These are phyloP conservation scores for Trachops cirrhosus DNA, from an alignment of 2,797 vertebrate genomes.

Conservation along the genomic window DNA sequence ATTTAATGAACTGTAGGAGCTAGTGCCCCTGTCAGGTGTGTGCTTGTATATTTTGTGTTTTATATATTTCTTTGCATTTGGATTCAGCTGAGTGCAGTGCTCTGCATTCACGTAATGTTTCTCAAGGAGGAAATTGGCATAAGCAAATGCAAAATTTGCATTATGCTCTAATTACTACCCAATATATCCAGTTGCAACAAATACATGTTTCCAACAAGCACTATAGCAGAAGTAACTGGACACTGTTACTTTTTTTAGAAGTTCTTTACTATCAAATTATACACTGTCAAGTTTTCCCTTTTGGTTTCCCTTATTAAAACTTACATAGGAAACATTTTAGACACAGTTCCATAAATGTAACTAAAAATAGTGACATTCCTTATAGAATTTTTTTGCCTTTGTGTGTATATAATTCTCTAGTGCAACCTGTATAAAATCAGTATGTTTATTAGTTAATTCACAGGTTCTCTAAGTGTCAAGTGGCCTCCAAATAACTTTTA, in stretches of 20 bases:
- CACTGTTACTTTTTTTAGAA: neutral
- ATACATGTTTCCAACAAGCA: neutral
- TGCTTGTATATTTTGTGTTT: neutral
- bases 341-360: neutral
- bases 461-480: neutral
- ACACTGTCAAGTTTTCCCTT: neutral
- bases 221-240: neutral
- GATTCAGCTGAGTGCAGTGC: neutral
- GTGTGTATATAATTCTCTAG: neutral
- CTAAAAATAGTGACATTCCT: neutral
- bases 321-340: neutral
- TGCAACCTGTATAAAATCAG: neutral
- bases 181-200: neutral
- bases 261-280: neutral
- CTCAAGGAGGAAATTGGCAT: neutral
- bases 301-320: neutral
- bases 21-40: neutral
- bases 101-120: neutral
- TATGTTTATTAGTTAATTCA: neutral
- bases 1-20: neutral
- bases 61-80: neutral
- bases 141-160: neutral
- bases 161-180: neutral
- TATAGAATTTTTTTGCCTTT: neutral
- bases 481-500: neutral